A percentile compares a stretch with the other conserved stretches of the same genome.
Evolutionary conservation across 1,140 invertebrate genomes (phyloP).

Genomic region (Magallana ariakensis): DNA sequence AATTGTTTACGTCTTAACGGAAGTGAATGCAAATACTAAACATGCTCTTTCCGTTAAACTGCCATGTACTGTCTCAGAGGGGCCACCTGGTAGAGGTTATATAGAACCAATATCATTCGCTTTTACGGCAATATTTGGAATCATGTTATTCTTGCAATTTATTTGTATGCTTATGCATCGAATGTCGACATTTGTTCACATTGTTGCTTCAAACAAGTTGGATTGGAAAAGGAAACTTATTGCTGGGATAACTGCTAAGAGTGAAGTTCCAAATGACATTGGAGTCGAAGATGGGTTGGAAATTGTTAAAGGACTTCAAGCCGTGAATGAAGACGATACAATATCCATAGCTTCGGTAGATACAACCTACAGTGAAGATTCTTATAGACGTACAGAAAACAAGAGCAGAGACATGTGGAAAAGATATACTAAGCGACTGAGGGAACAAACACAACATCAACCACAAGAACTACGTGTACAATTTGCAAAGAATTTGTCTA

Average conservation of each 20-base stretch:
- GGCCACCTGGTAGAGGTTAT: conserved; percentile 54
- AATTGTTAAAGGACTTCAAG: conserved; percentile 61
- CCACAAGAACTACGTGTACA: conserved; percentile 60
- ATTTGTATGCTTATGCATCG: conserved; percentile 81
- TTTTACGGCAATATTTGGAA: conserved; percentile 80
- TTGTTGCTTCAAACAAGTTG: conserved; percentile 68
- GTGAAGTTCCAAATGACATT: not conserved
- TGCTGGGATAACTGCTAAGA: not conserved
- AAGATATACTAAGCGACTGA: conserved; percentile 52
- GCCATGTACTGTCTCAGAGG: conserved; percentile 48
- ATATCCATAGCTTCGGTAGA: conserved; percentile 17
- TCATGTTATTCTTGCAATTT: conserved; percentile 80
- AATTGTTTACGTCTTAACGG: conserved; percentile 68
- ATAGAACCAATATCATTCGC: conserved; percentile 80
- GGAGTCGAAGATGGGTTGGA: conserved; percentile 60
- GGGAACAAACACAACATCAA: conserved; percentile 38
- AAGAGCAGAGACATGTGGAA: conserved; percentile 58
- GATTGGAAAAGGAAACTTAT: conserved; percentile 40
- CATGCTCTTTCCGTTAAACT: conserved; percentile 62
- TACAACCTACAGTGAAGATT: conserved; percentile 38
- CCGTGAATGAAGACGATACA: conserved; percentile 42
- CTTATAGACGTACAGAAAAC: not conserved
- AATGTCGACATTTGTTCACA: conserved; percentile 78
- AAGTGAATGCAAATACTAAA: conserved; percentile 59
- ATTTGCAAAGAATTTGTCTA: conserved; percentile 64